These are phyloP conservation scores for Dreissena polymorpha DNA, from an alignment of 1,140 invertebrate genomes.

Conservation along the genomic window DNA sequence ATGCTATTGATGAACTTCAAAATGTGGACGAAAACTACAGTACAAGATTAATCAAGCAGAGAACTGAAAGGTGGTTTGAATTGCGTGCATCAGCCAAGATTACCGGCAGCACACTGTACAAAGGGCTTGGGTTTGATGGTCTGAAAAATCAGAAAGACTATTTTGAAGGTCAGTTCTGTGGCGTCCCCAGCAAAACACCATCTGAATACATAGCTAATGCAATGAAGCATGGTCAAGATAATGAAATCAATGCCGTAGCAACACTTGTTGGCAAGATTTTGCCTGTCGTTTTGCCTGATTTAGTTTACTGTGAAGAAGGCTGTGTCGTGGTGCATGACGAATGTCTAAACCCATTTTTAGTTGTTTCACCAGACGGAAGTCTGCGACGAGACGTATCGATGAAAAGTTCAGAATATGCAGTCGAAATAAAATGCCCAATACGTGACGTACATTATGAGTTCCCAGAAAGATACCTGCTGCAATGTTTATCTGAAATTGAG, in stretches of 20 bases:
- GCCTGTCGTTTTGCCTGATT: constrained; percentile 17
- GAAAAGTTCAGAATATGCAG: constrained; percentile 5
- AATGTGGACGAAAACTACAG: neutral
- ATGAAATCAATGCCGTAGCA: constrained; percentile 43
- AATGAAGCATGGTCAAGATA: constrained; percentile 46
- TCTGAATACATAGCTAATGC: neutral
- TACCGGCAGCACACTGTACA: constrained; percentile 50
- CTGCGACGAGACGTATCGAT: neutral
- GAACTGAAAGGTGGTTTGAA: constrained; percentile 43
- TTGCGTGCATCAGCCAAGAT: constrained; percentile 37
- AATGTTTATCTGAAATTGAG: constrained; percentile 39
- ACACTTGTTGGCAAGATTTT: constrained; percentile 39
- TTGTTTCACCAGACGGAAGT: constrained; percentile 47
- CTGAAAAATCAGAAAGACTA: constrained; percentile 38
- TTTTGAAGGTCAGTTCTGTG: too few species aligned
- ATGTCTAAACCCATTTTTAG: constrained; percentile 1
- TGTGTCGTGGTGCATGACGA: constrained; percentile 8
- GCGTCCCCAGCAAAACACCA: too few species aligned
- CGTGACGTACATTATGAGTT: constrained; percentile 3
- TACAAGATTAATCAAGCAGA: constrained; percentile 32
- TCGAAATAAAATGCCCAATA: constrained; percentile 43
- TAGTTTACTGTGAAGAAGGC: constrained; percentile 37
- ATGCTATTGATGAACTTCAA: neutral
- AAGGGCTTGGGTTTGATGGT: constrained; percentile 45
- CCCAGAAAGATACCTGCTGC: constrained; percentile 13